phyloP scores from a whole-genome alignment of 2,797 vertebrate genomes.

The Sciurus vulgaris region DNA sequence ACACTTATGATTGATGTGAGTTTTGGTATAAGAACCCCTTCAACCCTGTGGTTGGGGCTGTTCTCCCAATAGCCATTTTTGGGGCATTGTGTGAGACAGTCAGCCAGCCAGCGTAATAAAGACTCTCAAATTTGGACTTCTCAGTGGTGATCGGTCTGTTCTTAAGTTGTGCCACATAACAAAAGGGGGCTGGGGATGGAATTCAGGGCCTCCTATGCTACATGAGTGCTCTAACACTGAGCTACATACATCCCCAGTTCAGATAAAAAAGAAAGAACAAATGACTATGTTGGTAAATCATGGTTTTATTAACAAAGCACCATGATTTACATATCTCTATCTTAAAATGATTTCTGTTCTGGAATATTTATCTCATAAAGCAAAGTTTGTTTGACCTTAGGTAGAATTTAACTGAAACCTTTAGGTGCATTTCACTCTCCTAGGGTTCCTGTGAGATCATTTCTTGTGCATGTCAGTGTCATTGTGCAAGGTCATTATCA shows the following conservation, averaged over 20 bases:
- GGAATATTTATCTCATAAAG: conserved; percentile 59
- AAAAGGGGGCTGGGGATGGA: background rate
- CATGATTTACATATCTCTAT: background rate
- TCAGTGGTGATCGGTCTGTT: too few relatives aligned
- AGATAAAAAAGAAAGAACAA: background rate
- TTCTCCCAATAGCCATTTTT: too few relatives aligned
- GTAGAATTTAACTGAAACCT: background rate
- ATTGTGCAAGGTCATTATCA: background rate
- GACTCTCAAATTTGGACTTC: too few relatives aligned
- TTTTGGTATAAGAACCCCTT: too few relatives aligned
- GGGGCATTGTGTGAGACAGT: too few relatives aligned
- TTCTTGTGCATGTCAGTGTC: background rate
- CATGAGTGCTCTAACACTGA: too few relatives aligned
- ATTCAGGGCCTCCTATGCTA: too few relatives aligned
- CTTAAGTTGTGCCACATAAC: too few relatives aligned
- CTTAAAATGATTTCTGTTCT: conserved; percentile 39
- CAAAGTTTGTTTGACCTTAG: conserved; percentile 15
- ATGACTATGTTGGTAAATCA: background rate
- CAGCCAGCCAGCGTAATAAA: too few relatives aligned
- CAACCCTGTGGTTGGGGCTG: too few relatives aligned
- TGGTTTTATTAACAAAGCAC: conserved; percentile 48
- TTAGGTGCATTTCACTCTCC: conserved; percentile 29
- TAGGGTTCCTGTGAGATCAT: background rate
- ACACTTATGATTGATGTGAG: too few relatives aligned
- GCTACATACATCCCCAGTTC: background rate